Base-by-base conservation (phyloP, 2,797 vertebrate species). In the Eutrigla gurnardus region DNA sequence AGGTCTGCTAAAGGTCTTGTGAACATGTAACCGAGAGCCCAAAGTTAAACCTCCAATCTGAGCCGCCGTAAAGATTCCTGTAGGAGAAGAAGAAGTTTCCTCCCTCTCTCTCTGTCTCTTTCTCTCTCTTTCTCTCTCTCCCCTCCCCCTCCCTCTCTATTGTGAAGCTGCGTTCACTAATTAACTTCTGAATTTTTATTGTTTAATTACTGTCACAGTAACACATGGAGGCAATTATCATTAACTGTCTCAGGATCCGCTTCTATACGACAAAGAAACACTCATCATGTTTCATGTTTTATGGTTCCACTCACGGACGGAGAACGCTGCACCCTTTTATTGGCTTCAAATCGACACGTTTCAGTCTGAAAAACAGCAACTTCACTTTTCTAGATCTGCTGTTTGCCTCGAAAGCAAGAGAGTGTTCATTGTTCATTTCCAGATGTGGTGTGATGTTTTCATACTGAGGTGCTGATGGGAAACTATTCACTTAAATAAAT, bases 181-280 rank as follows among this genome's bases (percentile, higher is more conserved):
- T 90, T 85, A 80, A 87, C 83, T 90, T 73, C 73, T 78, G 85
- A 68, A 71, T 80, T 86, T 86, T 86, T 77, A 82, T 88, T 88
- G 83, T 85, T 84, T 86, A 83, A 86, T 88, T 84, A 88, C 79
- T 81, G 86, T 87, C 78, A 70, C 53, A 9, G 73, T 74, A 81
- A 86, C 88, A 88, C 81, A 79, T 82, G 83, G 84, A 87, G 72
- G 83, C 64, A 83, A 85, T 88, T 84, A 84, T 65, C 35, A 50
- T 53, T 37, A 46, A 68, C 57, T 40, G 59, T 60, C 63, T 78
- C 6, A 11, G 62, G 64, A 75, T 80, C 65, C 39, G 39, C 43
- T 75, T 69, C 15, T 37, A 15, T 17, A 65, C 54, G 53, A 66
- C 62, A 67, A 54, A 52, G 67, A 62, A 17, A 46, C 52, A 6